Evolutionary conservation across 2,113 vertebrate genomes (phyloP), one percentile per base, ranked within the genome.

Genomic region (Motacilla tschutschensis): DNA sequence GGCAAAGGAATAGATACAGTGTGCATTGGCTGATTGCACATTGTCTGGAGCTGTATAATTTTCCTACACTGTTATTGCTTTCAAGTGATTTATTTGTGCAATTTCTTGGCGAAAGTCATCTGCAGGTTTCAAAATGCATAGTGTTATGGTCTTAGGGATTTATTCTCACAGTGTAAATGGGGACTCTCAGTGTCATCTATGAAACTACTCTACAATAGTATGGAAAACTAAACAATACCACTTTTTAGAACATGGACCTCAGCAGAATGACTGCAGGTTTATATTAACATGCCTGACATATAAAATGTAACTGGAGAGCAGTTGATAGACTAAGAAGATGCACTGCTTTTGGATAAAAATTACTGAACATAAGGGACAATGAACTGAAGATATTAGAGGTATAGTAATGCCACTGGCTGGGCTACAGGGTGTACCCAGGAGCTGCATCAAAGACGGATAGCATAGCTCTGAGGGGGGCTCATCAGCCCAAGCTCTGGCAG

Each of bases 11-110:
- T 88, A 47, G 41, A 73, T 55, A 73, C 63, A 38, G 17, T 35
- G 51, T 77, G 69, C 10, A 2, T 65, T 84, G 84, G 88, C 83
- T 94, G 90, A 93, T 84, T 92, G 75, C 83, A 64, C 71, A 46
- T 92, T 94, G 92, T 94, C 91, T 91, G 81, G 36, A 88, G 81
- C 83, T 67, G 75, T 79, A 76, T 64, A 69, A 79, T 91, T 92
- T 90, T 73, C 87, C 57, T 51, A 14, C 26, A 10, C 67, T 79
- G 51, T 84, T 95, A 88, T 82, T 88, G 86, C 75, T 93, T 87
- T 85, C 85, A 73, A 71, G 72, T 91, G 90, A 92, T 93, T 91
- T 93, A 94, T 93, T 90, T 90, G 60, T 77, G 67, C 81, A 92
- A 88, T 94, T 93, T 91, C 84, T 93, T 91, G 64, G 47, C 57